Base-by-base conservation (phyloP, 2,888 invertebrate genomes). In the Meghimatium bilineatum region DNA sequence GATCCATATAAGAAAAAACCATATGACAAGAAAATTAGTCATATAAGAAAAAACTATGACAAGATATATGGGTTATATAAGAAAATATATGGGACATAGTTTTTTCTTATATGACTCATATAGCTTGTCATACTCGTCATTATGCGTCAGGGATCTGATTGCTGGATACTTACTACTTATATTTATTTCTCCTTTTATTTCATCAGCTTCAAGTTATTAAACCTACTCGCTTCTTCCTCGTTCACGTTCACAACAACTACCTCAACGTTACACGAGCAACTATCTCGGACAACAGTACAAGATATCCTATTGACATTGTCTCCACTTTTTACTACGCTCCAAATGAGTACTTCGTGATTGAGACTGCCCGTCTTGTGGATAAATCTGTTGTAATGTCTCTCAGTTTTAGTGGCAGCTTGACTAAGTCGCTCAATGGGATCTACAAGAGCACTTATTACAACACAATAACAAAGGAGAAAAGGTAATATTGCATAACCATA, bases 341-440 rank as follows among this genome's bases (percentile, higher is more conserved):
- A 26, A 93, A 94, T 86, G 93, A 94, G 88, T 94, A 93, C 88
- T 94, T 94, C 93, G 94, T 94, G 14, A 89, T 94, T 63, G 90
- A 92, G 78, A 89, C 91, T 1, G 87, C 85, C 32, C 85, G 94
- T 5, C 63, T 66, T 6, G 88, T 88, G 0, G 92, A 89, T 5
- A 84, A 84, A 0, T 85, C 77, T 20, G 89, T 91, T 32, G 75
- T 93, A 26, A 91, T 96, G 26, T 91, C 93, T 69, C 94, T 96
- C 72, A 93, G 95, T 63, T 97, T 96, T 90, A 93, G 94, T 86
- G 96, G 96, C 0, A 94, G 95, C 86, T 94, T 96, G 91, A 95
- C 95, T 44, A 94, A 95, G 86, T 95, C 95, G 87, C 96, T 96
- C 90, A 95, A 96, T 82, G 97, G 97, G 8, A 95, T 97, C 83